phyloP scores from a whole-genome alignment of 2,113 vertebrate species.

The Malurus melanocephalus region DNA sequence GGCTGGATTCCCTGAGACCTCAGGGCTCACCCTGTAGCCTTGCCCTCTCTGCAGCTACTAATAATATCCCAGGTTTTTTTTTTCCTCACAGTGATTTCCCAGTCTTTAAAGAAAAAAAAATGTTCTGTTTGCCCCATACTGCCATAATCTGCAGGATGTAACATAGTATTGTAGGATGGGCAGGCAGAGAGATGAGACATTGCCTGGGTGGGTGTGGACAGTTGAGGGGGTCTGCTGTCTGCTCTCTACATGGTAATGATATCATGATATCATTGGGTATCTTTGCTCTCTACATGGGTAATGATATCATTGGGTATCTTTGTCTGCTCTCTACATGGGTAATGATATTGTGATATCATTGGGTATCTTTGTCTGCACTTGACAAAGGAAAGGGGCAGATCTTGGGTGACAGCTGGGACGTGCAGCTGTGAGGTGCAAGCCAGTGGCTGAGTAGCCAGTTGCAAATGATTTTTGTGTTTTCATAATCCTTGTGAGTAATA shows the following conservation, averaged over 20 bases:
- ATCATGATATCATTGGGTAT: background rate
- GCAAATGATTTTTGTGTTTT: constrained; percentile 51
- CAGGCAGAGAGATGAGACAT: background rate
- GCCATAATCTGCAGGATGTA: background rate
- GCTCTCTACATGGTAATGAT: too few species aligned
- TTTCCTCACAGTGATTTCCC: background rate
- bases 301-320: too few species aligned
- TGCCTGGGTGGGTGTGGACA: background rate
- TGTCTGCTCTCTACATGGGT: background rate
- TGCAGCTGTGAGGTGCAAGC: constrained; percentile 4
- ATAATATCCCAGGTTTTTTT: rapidly evolving
- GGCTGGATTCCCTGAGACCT: background rate
- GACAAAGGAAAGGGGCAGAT: background rate
- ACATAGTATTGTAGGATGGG: background rate
- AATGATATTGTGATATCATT: rapidly evolving
- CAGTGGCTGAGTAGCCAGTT: constrained; percentile 22
- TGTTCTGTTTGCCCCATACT: background rate
- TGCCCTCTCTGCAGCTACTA: background rate
- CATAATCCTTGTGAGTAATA: constrained; percentile 54
- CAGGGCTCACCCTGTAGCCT: background rate
- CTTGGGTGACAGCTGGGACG: background rate
- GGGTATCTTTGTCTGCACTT: background rate
- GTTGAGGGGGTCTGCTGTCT: background rate
- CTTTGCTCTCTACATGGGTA: too few species aligned
- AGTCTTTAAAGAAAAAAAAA: background rate